Evolutionary conservation across 1,140 invertebrate genomes (phyloP), one percentile per base, ranked within the genome.

Genomic region (Leptopilina clavipes): DNA sequence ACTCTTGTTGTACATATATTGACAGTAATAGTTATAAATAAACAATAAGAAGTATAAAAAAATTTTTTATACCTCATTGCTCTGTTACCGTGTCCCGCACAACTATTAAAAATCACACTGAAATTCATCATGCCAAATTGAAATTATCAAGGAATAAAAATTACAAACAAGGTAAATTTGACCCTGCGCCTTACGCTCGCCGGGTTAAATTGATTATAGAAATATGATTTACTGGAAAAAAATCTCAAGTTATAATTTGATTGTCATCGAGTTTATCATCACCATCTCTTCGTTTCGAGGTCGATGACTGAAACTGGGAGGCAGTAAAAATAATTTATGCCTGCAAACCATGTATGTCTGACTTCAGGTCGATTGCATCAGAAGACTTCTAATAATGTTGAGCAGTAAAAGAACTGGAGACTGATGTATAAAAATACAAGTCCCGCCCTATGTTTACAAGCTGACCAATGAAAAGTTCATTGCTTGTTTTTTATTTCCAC

Each of bases 371-470:
- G 48, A 52, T 52, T 52, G 48, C 48, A 17, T 52, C 48, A 17
- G 44, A n/a, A 45, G 44, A 45, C 44, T 45, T 45, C 44, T 45
- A 45, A 45, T 45, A 45, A 52, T n/a, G 17, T 52, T 52, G 48
- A n/a, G 11, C 59, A 12, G 22, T n/a, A 31, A 65, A 65, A n/a
- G 59, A 65, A 31, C 19, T 65, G 22, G 59, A 31, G 11, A 31
- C 59, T 65, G n/a, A n/a, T n/a, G 59, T 65, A 31, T 59, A 59
- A 31, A 65, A 65, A 31, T n/a, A 25, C 59, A 65, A 65, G 59
- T 65, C 59, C 59, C 59, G 59, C 59, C 59, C 25, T 40, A 40
- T 40, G 25, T 3, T 22, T 65, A 65, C 59, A 65, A 65, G 59
- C 22, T 65, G 59, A 65, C 59, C 59, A 65, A 65, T 65, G 19